A percentile compares a stretch with the other conserved stretches of the same genome.
phyloP scores from a whole-genome alignment of 2,888 invertebrate genomes.

The Euplagia quadripunctaria region DNA sequence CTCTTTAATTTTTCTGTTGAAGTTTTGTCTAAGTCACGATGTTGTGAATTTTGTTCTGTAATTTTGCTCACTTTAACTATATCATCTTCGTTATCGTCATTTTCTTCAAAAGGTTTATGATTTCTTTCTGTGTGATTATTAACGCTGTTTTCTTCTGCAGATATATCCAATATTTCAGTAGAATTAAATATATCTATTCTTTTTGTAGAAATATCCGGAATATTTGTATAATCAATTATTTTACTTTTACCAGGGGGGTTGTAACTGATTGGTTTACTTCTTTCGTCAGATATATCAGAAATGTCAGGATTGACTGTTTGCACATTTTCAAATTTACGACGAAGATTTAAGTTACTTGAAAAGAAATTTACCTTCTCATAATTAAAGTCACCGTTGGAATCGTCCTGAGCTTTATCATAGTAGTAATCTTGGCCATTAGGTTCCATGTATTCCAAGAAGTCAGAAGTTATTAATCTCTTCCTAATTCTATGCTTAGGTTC shows the following conservation, averaged over 20 bases:
- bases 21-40: background rate
- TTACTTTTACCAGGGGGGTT: background rate
- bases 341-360: background rate
- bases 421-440: slow-evolving; percentile 5
- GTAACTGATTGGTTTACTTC: background rate
- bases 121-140: too few relatives aligned
- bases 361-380: background rate
- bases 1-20: background rate
- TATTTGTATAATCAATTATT: background rate
- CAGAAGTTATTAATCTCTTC: slow-evolving; percentile 4
- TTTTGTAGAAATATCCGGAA: background rate
- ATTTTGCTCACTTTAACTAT: too few relatives aligned
- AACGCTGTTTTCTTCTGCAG: background rate
- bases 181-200: background rate
- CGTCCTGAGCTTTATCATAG: background rate
- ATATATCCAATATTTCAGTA: background rate
- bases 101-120: background rate
- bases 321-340: slow-evolving; percentile 1
- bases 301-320: background rate
- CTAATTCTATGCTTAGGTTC: background rate
- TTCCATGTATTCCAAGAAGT: background rate
- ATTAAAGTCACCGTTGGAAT: background rate
- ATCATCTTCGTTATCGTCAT: background rate
- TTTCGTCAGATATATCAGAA: background rate
- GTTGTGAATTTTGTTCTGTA: background rate